These are phyloP conservation scores for Dolomedes plantarius DNA, from an alignment of 2,888 invertebrate genomes.

Conservation along the genomic window DNA sequence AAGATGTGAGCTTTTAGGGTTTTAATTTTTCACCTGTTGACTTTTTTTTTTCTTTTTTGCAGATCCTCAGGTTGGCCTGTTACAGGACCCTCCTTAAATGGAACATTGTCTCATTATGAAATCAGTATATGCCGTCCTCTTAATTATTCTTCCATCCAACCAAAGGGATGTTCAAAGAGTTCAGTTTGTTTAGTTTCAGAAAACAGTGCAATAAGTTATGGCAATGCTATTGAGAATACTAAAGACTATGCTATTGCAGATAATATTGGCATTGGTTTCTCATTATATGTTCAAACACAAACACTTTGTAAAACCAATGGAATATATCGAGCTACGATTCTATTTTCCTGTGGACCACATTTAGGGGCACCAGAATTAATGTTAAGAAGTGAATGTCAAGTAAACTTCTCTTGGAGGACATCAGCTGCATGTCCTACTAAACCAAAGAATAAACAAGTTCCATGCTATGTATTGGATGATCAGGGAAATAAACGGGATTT, in stretches of 20 bases:
- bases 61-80: conserved; percentile 49
- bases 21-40: no score
- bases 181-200: conserved; percentile 39
- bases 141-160: neutral
- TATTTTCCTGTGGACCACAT: conserved; percentile 51
- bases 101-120: conserved; percentile 16
- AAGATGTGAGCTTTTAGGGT: no score
- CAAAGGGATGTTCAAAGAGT: conserved; percentile 34
- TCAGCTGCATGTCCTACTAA: conserved; percentile 74
- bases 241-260: conserved; percentile 22
- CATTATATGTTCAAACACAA: conserved; percentile 33
- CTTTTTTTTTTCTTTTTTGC: neutral
- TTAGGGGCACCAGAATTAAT: conserved; percentile 47
- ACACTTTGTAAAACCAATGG: conserved; percentile 17
- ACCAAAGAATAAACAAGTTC: conserved; percentile 74
- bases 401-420: conserved; percentile 76
- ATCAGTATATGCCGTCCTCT: conserved; percentile 50
- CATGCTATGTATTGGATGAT: conserved; percentile 75
- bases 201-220: conserved; percentile 32
- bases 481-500: conserved; percentile 75
- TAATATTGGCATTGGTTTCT: conserved; percentile 32
- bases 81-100: conserved; percentile 22
- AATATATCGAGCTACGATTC: conserved; percentile 33
- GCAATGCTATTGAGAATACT: conserved; percentile 20
- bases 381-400: conserved; percentile 73